A percentile compares a stretch with the other conserved stretches of the same genome.
Evolutionary conservation across 1,140 invertebrate genomes (phyloP).

Genomic region (Colletes gigas): DNA sequence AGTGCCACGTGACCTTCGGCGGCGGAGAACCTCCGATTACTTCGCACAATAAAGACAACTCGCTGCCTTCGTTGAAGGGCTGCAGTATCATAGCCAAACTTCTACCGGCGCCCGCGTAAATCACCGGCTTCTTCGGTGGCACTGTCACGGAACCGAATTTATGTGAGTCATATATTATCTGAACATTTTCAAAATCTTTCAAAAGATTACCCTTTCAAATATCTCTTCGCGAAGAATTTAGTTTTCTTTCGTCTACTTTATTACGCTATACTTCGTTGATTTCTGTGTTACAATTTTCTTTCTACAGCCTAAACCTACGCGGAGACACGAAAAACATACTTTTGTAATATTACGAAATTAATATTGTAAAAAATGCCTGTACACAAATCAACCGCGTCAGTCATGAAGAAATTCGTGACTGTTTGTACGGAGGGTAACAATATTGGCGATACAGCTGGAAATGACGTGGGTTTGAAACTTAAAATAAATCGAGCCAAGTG

Average conservation of each 20-base stretch:
- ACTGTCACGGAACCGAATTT: conserved; percentile 81
- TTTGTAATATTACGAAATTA: too few species aligned
- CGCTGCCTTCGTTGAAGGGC: conserved; percentile 88
- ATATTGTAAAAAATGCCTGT: too few species aligned
- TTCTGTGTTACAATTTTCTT: too few species aligned
- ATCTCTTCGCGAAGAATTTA: not conserved
- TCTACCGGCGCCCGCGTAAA: conserved; percentile 87
- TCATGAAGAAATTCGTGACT: too few species aligned
- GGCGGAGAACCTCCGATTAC: conserved; percentile 83
- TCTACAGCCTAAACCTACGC: too few species aligned
- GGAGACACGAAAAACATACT: too few species aligned
- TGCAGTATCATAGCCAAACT: conserved; percentile 87
- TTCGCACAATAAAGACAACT: conserved; percentile 85
- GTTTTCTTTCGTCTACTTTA: not conserved
- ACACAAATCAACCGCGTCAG: too few species aligned
- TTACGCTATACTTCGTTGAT: too few species aligned
- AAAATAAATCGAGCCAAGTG: not conserved
- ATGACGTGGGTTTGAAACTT: too few species aligned
- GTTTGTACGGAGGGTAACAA: too few species aligned
- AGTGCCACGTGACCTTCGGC: conserved; percentile 76
- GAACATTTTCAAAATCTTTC: not conserved
- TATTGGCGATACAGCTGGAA: too few species aligned
- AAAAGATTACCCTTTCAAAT: not conserved
- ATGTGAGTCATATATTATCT: not conserved
- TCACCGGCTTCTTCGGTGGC: conserved; percentile 90